Evolutionary conservation across 1,140 invertebrate genomes (phyloP).

Genomic region (Panagrolaimus sp.): DNA sequence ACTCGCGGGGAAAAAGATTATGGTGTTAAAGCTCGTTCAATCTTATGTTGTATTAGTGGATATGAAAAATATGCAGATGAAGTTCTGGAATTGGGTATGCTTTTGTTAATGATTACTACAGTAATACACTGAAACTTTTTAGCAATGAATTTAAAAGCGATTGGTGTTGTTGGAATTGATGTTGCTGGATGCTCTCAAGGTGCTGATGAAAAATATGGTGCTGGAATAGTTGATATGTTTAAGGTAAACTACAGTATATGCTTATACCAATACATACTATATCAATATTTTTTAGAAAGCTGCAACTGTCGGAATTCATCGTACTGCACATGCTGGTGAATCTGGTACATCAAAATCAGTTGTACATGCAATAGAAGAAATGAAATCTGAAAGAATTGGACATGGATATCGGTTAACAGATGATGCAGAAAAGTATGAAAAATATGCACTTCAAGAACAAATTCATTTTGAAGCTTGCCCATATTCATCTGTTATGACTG

Average conservation of each 20-base stretch:
- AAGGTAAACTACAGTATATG: too few relatives aligned
- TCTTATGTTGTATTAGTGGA: conserved; percentile 58
- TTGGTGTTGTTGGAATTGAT: conserved; percentile 66
- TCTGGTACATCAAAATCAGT: conserved; percentile 59
- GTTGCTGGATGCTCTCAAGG: conserved; percentile 63
- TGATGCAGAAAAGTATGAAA: conserved; percentile 61
- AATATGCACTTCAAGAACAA: conserved; percentile 50
- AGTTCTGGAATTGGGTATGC: conserved; percentile 61
- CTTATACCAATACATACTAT: too few relatives aligned
- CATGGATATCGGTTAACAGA: conserved; percentile 65
- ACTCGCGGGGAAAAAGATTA: conserved; percentile 62
- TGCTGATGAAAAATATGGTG: conserved; percentile 52
- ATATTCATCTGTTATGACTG: conserved; percentile 64
- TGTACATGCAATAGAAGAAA: conserved; percentile 61
- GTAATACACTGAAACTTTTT: conserved; percentile 1
- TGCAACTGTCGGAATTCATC: conserved; percentile 60
- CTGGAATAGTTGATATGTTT: conserved; percentile 51
- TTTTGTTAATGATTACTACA: conserved; percentile 24
- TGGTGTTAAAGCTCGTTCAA: conserved; percentile 62
- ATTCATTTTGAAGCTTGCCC: conserved; percentile 66
- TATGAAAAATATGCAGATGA: conserved; percentile 60
- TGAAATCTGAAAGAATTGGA: conserved; percentile 64
- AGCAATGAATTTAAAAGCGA: conserved; percentile 39
- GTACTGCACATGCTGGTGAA: conserved; percentile 66
- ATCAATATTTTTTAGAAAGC: conserved; percentile 48